Evolutionary conservation across 2,797 vertebrate genomes (phyloP).

Genomic region (Spatula versicolor): DNA sequence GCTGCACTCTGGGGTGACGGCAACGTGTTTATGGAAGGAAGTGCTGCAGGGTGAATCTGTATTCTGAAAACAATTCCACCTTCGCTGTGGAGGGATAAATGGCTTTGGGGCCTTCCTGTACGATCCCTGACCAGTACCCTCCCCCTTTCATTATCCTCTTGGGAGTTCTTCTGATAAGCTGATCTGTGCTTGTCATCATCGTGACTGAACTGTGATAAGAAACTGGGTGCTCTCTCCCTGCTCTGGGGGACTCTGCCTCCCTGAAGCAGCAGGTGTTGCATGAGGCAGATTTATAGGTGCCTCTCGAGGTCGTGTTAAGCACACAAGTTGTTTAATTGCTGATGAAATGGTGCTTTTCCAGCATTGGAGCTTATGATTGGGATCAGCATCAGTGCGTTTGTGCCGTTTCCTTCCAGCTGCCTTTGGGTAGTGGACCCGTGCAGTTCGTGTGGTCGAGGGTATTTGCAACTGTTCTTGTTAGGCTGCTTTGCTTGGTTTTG

Average conservation of each 20-base stretch:
- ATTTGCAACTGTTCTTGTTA: background rate
- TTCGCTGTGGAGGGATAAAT: background rate
- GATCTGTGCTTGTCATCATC: background rate
- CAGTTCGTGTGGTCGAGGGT: background rate
- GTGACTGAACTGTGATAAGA: background rate
- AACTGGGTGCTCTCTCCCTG: background rate
- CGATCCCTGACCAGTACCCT: background rate
- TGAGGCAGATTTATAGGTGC: background rate
- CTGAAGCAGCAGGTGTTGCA: background rate
- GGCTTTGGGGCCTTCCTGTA: background rate
- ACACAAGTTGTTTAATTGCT: background rate
- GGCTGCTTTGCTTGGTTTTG: background rate
- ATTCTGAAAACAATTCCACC: background rate
- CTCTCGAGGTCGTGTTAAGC: background rate
- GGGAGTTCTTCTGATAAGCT: background rate
- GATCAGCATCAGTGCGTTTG: background rate
- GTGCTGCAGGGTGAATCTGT: background rate
- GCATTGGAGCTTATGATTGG: background rate
- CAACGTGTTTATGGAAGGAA: accelerated
- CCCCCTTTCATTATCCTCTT: background rate
- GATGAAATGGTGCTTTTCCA: background rate
- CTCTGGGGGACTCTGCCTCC: background rate
- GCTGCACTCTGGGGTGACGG: background rate
- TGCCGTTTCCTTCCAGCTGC: background rate
- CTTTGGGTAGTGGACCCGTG: background rate